phyloP scores from a whole-genome alignment of 2,797 vertebrate species.

The Myiothlypis chrysogaster region DNA sequence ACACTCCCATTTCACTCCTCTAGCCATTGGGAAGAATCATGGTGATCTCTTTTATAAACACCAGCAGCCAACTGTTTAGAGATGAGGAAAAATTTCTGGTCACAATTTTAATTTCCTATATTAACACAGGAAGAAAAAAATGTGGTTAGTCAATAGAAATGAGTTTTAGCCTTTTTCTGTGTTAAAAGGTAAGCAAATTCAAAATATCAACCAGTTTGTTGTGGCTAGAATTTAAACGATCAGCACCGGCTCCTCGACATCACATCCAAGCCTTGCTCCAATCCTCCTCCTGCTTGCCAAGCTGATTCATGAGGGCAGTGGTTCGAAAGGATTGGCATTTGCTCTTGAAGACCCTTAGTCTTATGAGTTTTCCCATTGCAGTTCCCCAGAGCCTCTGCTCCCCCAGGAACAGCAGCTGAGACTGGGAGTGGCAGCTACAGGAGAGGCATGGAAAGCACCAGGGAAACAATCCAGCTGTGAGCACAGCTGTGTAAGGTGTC shows the following conservation, averaged over 20 bases:
- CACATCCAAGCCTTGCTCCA: neutral
- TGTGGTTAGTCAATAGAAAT: neutral
- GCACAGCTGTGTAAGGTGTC: neutral
- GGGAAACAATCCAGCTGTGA: neutral
- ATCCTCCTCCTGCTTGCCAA: neutral
- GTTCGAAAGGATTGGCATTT: neutral
- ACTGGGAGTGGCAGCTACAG: neutral
- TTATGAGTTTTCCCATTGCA: neutral
- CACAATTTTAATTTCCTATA: conserved; percentile 31
- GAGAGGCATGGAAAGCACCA: neutral
- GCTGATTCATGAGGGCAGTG: neutral
- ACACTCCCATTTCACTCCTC: neutral
- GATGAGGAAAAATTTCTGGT: conserved; percentile 9
- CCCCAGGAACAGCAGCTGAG: neutral
- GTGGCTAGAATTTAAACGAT: conserved; percentile 28
- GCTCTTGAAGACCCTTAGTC: neutral
- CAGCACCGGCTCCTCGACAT: neutral
- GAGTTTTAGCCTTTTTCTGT: neutral
- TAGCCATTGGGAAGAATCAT: neutral
- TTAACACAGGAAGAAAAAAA: conserved; percentile 29
- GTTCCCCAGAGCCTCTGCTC: neutral
- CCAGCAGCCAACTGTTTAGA: conserved; percentile 4
- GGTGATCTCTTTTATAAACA: neutral
- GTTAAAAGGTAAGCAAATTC: conserved; percentile 49
- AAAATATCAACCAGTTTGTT: conserved; percentile 25